phyloP scores from a whole-genome alignment of 2,797 vertebrate species.

The Lycodopsis pacificus region DNA sequence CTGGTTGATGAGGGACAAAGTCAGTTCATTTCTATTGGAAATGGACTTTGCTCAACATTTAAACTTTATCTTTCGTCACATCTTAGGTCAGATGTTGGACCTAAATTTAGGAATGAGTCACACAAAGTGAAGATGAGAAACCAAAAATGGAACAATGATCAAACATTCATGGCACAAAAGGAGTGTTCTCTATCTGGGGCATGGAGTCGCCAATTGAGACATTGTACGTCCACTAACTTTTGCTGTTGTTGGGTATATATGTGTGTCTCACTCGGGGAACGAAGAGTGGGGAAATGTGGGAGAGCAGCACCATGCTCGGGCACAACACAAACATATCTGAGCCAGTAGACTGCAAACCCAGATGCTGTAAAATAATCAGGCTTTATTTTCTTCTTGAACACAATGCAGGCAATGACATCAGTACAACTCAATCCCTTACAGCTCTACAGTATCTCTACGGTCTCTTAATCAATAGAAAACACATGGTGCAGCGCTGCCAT shows the following conservation, averaged over 20 bases:
- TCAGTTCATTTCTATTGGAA: neutral
- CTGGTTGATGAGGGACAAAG: neutral
- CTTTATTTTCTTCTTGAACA: neutral
- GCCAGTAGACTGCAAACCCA: constrained; percentile 50
- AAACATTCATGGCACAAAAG: constrained; percentile 36
- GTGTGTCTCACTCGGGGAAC: constrained; percentile 31
- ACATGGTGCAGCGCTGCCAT: constrained; percentile 49
- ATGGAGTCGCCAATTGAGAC: constrained; percentile 12
- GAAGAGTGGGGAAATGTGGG: constrained; percentile 59
- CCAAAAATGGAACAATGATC: constrained; percentile 23
- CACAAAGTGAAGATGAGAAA: too few species aligned
- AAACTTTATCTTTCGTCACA: constrained; percentile 5
- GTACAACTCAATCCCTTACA: neutral
- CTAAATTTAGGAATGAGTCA: constrained; percentile 38
- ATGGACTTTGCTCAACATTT: neutral
- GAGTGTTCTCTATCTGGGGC: constrained; percentile 39
- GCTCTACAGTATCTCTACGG: neutral
- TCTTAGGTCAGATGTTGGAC: neutral
- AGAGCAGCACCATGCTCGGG: constrained; percentile 43
- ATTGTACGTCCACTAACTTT: constrained; percentile 48
- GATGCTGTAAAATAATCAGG: neutral
- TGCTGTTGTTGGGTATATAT: constrained; percentile 24
- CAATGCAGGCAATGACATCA: too few species aligned
- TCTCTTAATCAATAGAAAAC: constrained; percentile 65
- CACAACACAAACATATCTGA: constrained; percentile 65